Percentiles rank a stretch among this genome's conserved stretches.
Evolutionary conservation across 2,797 vertebrate species (phyloP).

Genomic region (Enteromius trimaculatus): DNA sequence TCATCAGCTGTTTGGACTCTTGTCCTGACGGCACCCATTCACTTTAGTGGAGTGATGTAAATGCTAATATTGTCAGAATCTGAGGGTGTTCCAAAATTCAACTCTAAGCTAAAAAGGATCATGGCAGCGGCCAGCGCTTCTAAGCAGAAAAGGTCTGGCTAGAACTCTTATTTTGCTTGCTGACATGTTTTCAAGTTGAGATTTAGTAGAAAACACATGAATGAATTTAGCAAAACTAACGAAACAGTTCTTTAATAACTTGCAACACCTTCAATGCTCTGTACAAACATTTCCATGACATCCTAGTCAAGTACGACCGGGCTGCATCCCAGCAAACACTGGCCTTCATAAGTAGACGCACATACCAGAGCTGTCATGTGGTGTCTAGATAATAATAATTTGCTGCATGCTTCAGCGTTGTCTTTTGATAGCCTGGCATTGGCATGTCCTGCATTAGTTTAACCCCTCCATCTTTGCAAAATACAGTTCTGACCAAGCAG

Average conservation of each 20-base stretch:
- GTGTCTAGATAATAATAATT: not conserved
- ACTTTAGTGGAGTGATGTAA: not conserved
- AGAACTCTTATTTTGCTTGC: not conserved
- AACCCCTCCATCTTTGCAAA: conserved; percentile 20
- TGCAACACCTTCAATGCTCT: not conserved
- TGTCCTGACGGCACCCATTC: not conserved
- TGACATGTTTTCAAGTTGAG: not conserved
- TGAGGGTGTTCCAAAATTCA: not conserved
- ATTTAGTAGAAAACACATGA: not conserved
- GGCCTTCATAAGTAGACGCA: not conserved
- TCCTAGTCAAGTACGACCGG: not conserved
- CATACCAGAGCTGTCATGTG: not conserved
- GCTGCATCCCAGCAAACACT: not conserved
- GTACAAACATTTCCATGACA: not conserved
- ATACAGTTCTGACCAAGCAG: conserved; percentile 15
- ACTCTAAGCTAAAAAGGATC: too few species aligned
- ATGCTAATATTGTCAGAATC: not conserved
- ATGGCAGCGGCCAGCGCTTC: too few species aligned
- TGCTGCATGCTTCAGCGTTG: not conserved
- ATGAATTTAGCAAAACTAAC: not conserved
- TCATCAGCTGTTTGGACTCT: not conserved
- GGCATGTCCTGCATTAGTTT: conserved; percentile 37
- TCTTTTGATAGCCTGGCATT: conserved; percentile 18
- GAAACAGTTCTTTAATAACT: not conserved
- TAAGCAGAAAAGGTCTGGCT: not conserved